Conservation (phyloP, 2,113 vertebrate genomes). For the Crotophaga sulcirostris region DNA sequence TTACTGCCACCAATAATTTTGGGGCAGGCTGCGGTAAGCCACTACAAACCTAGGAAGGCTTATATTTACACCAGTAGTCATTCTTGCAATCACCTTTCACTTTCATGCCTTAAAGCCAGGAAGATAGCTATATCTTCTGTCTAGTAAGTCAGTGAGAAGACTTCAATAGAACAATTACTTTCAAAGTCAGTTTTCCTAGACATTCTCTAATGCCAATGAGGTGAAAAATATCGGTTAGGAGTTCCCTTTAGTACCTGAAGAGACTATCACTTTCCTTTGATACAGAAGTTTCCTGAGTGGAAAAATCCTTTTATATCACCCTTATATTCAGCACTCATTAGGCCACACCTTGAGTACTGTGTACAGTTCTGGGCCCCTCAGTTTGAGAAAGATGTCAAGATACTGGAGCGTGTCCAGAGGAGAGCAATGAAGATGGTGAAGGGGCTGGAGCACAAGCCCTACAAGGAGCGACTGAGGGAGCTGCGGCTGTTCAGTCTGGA, state of each 20-base stretch:
- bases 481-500: too few species aligned
- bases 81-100: not conserved
- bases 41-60: not conserved
- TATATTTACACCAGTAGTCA: not conserved
- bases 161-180: not conserved
- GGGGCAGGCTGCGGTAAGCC: not conserved
- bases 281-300: not conserved
- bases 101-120: not conserved
- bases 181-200: not conserved
- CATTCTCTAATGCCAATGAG: not conserved
- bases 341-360: too few species aligned
- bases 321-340: too few species aligned
- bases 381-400: too few species aligned
- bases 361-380: too few species aligned
- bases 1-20: not conserved
- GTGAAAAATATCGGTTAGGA: not conserved
- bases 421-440: too few species aligned
- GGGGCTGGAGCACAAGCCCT: too few species aligned
- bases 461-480: too few species aligned
- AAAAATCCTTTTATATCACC: not conserved
- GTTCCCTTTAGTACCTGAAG: not conserved
- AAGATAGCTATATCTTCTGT: not conserved
- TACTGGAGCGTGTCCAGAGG: too few species aligned
- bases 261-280: not conserved
- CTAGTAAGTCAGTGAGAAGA: not conserved